Evolutionary conservation across 2,113 vertebrate genomes (phyloP), one percentile per base, ranked within the genome.

Genomic region (Echinops telfairi): DNA sequence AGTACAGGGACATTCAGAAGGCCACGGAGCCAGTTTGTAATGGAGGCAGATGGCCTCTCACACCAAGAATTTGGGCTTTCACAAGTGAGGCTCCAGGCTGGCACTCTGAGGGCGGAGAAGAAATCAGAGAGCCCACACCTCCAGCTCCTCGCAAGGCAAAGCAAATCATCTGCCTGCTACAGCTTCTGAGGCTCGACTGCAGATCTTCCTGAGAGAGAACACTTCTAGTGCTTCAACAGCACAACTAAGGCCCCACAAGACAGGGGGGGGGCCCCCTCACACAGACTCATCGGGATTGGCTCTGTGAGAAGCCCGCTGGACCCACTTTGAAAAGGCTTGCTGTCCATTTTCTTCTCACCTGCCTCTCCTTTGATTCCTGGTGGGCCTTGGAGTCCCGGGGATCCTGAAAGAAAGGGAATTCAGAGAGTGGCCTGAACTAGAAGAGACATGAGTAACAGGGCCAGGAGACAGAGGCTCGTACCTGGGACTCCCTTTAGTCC

Each of bases 341-440:
- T 77, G 4, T 25, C 43, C 9, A 23, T 40, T 57, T 31, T 23
- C 57, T n/a, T 71, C 96, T 97, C 93, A 98, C 98, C 98, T 70
- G 92, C 80, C 4, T 96, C 79, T 95, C 98, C 98, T 90, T 29
- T 96, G 33, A 95, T 90, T 86, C 98, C 98, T 79, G 97, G 97
- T n/a, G 58, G 95, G 60, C 98, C 98, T 0, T 36, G 97, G 90
- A 73, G 93, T 95, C 98, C 98, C 2, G 0, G 96, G 53, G 84
- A 53, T 20, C 98, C 98, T 98, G 94, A 94, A 97, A 97, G 89
- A 92, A 96, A 90, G 43, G 2, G 3, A 66, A 76, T n/a, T 88
- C 62, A 92, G 75, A 76, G 47, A 1, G 1, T 9, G 40, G 40
- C 27, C 36, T 38, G 25, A 2, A 70, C 9, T n/a, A n/a, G 9